A percentile compares a stretch with the other conserved stretches of the same genome.
These are phyloP conservation scores for Gari tellinella DNA, from an alignment of 2,888 invertebrate genomes.

Conservation along the genomic window DNA sequence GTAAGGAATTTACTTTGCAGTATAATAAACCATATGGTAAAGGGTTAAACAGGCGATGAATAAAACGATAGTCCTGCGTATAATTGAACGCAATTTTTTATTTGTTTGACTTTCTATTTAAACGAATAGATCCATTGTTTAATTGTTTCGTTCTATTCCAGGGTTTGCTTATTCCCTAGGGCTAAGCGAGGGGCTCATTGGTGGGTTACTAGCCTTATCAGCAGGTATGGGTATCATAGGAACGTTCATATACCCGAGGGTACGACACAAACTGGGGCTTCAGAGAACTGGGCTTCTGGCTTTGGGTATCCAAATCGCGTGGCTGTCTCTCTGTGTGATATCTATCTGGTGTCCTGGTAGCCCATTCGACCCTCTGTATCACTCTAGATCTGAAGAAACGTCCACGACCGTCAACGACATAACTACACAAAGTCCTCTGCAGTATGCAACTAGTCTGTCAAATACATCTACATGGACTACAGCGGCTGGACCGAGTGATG, in stretches of 20 bases:
- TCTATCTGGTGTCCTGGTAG: constrained; percentile 85
- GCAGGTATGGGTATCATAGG: constrained; percentile 85
- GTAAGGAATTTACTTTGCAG: too few relatives aligned
- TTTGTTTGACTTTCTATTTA: too few relatives aligned
- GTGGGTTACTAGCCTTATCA: constrained; percentile 84
- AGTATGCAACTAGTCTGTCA: not conserved
- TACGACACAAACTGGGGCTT: constrained; percentile 82
- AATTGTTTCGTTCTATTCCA: constrained; percentile 50
- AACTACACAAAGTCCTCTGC: not conserved
- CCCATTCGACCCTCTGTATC: constrained; percentile 81
- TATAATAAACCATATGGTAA: too few relatives aligned
- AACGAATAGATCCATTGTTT: too few relatives aligned
- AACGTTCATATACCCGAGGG: constrained; percentile 84
- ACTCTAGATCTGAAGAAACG: constrained; percentile 9
- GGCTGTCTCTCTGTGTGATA: constrained; percentile 83
- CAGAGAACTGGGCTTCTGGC: constrained; percentile 81
- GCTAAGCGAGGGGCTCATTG: constrained; percentile 84
- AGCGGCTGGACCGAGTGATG: not conserved
- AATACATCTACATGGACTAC: not conserved
- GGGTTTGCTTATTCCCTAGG: constrained; percentile 85
- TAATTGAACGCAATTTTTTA: too few relatives aligned
- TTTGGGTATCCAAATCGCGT: constrained; percentile 74
- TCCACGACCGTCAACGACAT: not conserved
- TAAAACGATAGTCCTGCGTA: too few relatives aligned
- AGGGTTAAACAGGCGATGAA: too few relatives aligned